These are phyloP conservation scores for Platypus cylindrus DNA, from an alignment of 2,888 invertebrate species.

Conservation along the genomic window DNA sequence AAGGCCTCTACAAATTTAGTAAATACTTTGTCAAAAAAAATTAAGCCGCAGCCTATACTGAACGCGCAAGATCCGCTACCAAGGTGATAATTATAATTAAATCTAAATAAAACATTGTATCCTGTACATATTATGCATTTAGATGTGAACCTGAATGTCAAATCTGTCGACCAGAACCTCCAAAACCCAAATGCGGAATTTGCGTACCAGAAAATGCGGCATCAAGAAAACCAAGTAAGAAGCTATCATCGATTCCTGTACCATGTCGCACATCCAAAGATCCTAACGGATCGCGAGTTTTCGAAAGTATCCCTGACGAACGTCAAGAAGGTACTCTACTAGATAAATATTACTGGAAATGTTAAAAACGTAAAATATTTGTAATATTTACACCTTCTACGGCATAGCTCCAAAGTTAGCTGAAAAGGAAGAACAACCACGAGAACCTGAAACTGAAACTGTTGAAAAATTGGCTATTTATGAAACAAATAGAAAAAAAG, in stretches of 20 bases:
- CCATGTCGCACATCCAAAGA: too few species aligned
- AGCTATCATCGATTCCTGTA: too few species aligned
- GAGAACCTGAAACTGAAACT: constrained; percentile 1
- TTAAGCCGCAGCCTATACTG: not conserved
- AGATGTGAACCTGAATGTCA: constrained; percentile 11
- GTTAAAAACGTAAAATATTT: too few species aligned
- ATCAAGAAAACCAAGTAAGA: not conserved
- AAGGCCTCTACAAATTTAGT: constrained; percentile 19
- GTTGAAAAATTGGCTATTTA: too few species aligned
- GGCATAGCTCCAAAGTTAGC: not conserved
- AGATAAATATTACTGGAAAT: too few species aligned
- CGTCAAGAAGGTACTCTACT: too few species aligned
- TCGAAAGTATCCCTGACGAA: too few species aligned
- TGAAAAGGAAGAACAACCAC: not conserved
- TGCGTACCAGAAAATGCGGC: constrained; percentile 1
- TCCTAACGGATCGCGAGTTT: too few species aligned
- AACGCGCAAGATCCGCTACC: not conserved
- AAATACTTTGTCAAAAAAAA: constrained; percentile 17
- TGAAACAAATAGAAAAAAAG: too few species aligned
- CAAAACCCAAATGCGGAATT: constrained; percentile 5
- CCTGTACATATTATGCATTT: too few species aligned
- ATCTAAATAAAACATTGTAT: not conserved
- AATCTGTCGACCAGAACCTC: constrained; percentile 4
- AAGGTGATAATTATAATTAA: not conserved
- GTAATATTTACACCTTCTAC: too few species aligned